Base-by-base conservation (phyloP, 2,797 vertebrate genomes). In the Protonibea diacanthus region DNA sequence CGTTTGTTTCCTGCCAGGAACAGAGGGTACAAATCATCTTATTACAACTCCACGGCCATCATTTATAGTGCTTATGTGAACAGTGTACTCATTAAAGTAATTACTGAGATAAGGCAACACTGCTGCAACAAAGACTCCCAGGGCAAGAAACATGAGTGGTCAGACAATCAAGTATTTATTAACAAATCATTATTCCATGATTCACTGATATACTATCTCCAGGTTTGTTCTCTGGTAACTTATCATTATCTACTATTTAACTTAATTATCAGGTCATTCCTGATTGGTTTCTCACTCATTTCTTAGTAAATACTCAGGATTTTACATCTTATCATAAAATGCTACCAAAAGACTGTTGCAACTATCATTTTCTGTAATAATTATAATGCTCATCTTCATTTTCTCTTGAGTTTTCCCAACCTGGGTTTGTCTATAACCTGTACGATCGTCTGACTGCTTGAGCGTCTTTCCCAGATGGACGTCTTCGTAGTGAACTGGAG, bases 1-100 rank as follows among this genome's bases (percentile, higher is more conserved):
- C 95, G 0, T 96, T 96, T 75, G 95, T 96, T 6, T 95, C 95
- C 73, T 96, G 95, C 72, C 95, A 96, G 81, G 95, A 95, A 80
- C 95, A 96, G 85, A 87, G 95, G 94, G 95, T 96, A 91, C 6
- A 92, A 61, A 57, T 52, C 8, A 12, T 53, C 20, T 53, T 25
- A 44, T 44, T 44, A 3, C 42, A 44, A 44, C 42, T 44, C 42
- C 33, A 38, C 33, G 33, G 33, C 33, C 25, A 3, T 53, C 38
- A 60, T 38, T 23, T 23, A 42, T 21, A 14, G 56, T 38, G 13
- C 13, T 42, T 40, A 23, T 21, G 4, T 44, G 27, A 29, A 18
- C 27, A 33, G 20, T 57, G 27, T 33, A 57, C 55, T 45, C 29
- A 52, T 29, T 14, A 64, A n/a, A 40, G 14, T 42, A 6, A 42